Base-by-base conservation (phyloP, 2,797 vertebrate species). In the Myotis vivesi region DNA sequence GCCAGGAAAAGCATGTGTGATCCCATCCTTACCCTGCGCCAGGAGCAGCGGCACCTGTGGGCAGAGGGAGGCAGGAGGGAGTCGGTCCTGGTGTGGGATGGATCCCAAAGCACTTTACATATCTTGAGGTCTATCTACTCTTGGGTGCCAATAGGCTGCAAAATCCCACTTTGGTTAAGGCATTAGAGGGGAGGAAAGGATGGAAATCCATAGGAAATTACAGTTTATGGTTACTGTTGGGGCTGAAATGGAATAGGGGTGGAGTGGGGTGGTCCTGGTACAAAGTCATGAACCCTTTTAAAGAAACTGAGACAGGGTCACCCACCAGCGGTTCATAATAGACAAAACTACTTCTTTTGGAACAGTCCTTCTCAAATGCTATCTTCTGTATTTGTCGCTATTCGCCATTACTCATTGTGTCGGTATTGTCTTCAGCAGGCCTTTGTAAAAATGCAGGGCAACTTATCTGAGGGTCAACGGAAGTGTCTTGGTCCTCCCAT, bases 91-190 rank as follows among this genome's bases (percentile, higher is more conserved):
- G 71, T 87, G 79, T 94, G 79, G 86, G 77, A 72, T 92, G 84
- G 85, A 97, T 95, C 90, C 83, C 92, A 94, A 91, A 95, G 91
- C 91, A 91, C 95, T 96, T 95, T 72, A 59, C 46, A 69, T 33
- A 88, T 95, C 59, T 85, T 86, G 68, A 93, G 87, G 84, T 81
- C 71, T 89, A 68, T 77, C n/a, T 69, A 44, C 41, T 86, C 68
- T 33, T 76, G 94, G 80, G 79, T 95, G 55, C 64, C 49, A 51
- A 33, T 51, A 88, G 91, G 59, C 71, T 84, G 46, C 28, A 87
- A 62, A 95, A 91, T n/a, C 36, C 11, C 72, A 89, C 69, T 92
- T 91, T 84, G 71, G 87, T 77, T 87, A 85, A 80, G 46, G 44
- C 76, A 71, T 80, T 72, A 59, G 38, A 44, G 25, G 79, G 53